Evolutionary conservation across 2,797 vertebrate genomes (phyloP), one percentile per base, ranked within the genome.

Genomic region (Ctenopoma multispine): DNA sequence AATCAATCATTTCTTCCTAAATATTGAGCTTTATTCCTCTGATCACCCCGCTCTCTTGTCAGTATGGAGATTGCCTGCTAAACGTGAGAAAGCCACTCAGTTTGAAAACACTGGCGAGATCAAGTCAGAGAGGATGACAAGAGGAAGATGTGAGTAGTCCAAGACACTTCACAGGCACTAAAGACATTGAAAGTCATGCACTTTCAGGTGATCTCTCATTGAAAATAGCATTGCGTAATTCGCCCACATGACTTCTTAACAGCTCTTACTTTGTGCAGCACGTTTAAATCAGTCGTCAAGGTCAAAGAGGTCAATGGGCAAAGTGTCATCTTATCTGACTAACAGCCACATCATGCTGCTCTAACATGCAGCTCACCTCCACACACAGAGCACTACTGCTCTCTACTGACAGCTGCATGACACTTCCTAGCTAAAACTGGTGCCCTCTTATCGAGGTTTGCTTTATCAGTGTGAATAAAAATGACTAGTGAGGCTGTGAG

Each of bases 301-400:
- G 87, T 92, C 91, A 90, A 72, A 86, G 62, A 83, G 91, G 92
- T 93, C 90, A 93, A 55, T 60, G 67, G 79, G 85, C 83, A 87
- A 84, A 88, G 79, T 82, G 83, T 77, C 72, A 81, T 90, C 76
- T 77, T 53, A 48, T 67, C 65, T 72, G 73, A 81, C 73, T 57
- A 64, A 67, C 69, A 74, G 63, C 75, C 71, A 18, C 58, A 60
- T 72, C 58, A 60, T 72, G 84, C 63, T 71, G 69, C 64, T 57
- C 64, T 1, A n/a, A 13, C 24, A 7, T 54, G 51, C 44, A 3
- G 40, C 49, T 62, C 23, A 0, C 18, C n/a, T 18, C 51, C 59
- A 64, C 57, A 41, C 70, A 17, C 71, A 80, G 89, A 88, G 74
- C 87, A 5, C 89, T 92, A 93, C 91, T 94, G 94, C 94, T 90